Evolutionary conservation across 2,113 vertebrate species (phyloP).

Genomic region (Alectura lathami): DNA sequence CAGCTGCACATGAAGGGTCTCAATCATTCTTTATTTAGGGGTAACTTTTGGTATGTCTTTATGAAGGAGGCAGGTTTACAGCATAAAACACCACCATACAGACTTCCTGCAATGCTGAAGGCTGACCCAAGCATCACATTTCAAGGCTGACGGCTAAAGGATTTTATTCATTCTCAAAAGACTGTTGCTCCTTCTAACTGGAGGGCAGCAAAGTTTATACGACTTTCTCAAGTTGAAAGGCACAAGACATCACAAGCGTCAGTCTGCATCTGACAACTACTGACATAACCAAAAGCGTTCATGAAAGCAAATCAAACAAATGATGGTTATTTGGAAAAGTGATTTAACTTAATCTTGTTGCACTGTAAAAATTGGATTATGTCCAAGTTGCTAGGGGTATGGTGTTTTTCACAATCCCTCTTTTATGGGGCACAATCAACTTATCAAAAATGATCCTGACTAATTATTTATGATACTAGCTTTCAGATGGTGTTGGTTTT

Average conservation of each 20-base stretch:
- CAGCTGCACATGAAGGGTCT: constrained; percentile 2
- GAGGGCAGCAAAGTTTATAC: constrained; percentile 35
- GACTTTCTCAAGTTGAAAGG: constrained; percentile 47
- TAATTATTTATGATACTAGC: constrained; percentile 58
- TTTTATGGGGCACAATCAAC: constrained; percentile 50
- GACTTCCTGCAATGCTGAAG: constrained; percentile 41
- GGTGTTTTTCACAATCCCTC: constrained; percentile 39
- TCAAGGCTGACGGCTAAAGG: constrained; percentile 41
- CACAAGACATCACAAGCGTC: neutral
- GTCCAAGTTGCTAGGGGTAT: constrained; percentile 5
- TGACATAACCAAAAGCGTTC: constrained; percentile 37
- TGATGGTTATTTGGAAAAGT: constrained; percentile 53
- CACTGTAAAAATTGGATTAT: constrained; percentile 28
- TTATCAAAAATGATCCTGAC: constrained; percentile 45
- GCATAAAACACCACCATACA: constrained; percentile 25
- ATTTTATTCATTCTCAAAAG: constrained; percentile 59
- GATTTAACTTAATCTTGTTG: constrained; percentile 50
- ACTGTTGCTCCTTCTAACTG: neutral
- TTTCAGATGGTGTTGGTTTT: constrained; percentile 60
- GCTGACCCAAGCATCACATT: constrained; percentile 51
- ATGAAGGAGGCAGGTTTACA: constrained; percentile 45
- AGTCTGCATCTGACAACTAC: constrained; percentile 58
- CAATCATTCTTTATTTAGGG: constrained; percentile 35
- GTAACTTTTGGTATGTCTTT: constrained; percentile 20
- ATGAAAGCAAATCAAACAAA: constrained; percentile 62